Conservation (phyloP, 2,113 vertebrate species). For the Boleophthalmus pectinirostris region DNA sequence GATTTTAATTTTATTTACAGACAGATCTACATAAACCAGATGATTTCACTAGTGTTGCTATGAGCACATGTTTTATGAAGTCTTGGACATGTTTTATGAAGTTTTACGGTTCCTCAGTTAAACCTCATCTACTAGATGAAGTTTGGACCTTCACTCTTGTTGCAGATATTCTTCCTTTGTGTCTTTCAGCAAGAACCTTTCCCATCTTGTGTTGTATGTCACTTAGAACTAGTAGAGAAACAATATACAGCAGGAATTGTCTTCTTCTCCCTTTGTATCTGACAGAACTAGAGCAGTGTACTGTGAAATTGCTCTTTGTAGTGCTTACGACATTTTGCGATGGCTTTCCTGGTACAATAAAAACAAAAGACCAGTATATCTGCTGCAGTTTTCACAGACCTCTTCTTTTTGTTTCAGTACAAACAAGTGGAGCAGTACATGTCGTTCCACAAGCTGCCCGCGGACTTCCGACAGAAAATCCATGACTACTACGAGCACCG, state of each 20-base stretch:
- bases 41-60: no score
- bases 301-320: background rate
- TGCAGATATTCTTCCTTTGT: background rate
- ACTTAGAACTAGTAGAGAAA: background rate
- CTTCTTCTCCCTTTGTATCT: background rate
- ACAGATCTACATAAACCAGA: no score
- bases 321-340: background rate
- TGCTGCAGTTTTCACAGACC: background rate
- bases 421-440: constrained; percentile 99
- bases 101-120: no score
- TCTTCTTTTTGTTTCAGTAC: constrained; percentile 79
- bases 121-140: no score
- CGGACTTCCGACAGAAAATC: constrained; percentile 95
- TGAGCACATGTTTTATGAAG: no score
- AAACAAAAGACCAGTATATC: constrained; percentile 1
- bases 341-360: constrained; percentile 4
- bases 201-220: constrained; percentile 1
- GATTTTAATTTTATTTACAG: no score
- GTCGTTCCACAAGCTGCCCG: constrained; percentile 98
- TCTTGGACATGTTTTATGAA: no score
- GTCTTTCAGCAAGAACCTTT: background rate
- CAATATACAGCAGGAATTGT: background rate
- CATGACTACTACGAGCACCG: constrained; percentile 98
- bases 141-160: background rate
- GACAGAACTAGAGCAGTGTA: background rate